phyloP scores from a whole-genome alignment of 2,888 invertebrate genomes.

The Drosophila algonquin region DNA sequence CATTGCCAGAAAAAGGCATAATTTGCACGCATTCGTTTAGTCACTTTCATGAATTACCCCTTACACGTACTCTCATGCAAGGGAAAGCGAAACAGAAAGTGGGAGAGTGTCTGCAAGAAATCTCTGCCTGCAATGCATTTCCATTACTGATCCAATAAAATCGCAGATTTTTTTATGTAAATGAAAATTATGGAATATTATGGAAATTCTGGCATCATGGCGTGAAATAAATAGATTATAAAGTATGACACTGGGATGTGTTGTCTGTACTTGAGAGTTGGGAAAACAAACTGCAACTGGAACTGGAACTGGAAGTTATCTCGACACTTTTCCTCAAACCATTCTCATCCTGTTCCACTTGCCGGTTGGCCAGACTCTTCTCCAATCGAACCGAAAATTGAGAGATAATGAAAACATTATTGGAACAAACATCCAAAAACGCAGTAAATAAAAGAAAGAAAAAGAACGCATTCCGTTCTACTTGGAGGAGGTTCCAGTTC shows the following conservation, averaged over 20 bases:
- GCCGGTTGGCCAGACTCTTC: not conserved
- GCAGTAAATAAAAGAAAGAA: not conserved
- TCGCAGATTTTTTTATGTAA: constrained; percentile 19
- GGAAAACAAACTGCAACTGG: too few relatives aligned
- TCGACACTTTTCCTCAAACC: too few relatives aligned
- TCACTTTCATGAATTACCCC: constrained; percentile 78
- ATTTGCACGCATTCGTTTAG: constrained; percentile 81
- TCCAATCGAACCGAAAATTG: constrained; percentile 19
- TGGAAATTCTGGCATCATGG: too few relatives aligned
- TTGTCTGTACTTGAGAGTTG: too few relatives aligned
- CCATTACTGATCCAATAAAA: constrained; percentile 18
- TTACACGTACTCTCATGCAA: constrained; percentile 38
- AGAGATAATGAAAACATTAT: constrained; percentile 46
- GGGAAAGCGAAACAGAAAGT: not conserved
- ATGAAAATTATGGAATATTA: not conserved
- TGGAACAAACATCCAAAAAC: constrained; percentile 28
- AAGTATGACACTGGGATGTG: too few relatives aligned
- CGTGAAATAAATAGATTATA: too few relatives aligned
- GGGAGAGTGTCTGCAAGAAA: not conserved
- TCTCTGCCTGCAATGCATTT: not conserved
- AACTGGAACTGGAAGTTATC: too few relatives aligned
- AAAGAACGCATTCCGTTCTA: constrained; percentile 17
- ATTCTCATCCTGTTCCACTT: too few relatives aligned
- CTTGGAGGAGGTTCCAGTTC: not conserved
- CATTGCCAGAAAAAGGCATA: constrained; percentile 50